Percentiles rank a stretch among this genome's conserved stretches.
Evolutionary conservation across 2,888 invertebrate genomes (phyloP).

Genomic region (Cataglyphis livida): DNA sequence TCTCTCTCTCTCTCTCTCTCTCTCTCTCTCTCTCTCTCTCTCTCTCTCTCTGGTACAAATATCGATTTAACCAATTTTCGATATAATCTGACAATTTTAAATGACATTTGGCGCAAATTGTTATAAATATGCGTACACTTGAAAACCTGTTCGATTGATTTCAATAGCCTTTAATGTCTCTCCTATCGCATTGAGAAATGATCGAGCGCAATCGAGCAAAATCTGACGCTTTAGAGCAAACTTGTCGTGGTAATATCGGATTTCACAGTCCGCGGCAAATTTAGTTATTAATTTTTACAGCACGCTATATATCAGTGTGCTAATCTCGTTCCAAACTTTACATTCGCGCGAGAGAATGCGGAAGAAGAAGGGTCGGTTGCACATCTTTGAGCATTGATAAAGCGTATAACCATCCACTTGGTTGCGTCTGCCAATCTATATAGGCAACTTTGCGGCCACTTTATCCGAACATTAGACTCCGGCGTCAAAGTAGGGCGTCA

Average conservation of each 20-base stretch:
- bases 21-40: too few species aligned
- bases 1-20: too few species aligned
- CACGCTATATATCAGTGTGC: conserved; percentile 35
- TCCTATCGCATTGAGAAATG: conserved; percentile 1
- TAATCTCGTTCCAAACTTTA: conserved; percentile 47
- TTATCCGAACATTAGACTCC: conserved; percentile 77
- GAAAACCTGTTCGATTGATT: background rate
- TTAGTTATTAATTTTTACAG: conserved; percentile 50
- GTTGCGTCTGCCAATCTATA: conserved; percentile 64
- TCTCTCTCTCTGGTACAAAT: background rate
- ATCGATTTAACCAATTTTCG: conserved; percentile 19
- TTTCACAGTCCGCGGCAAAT: conserved; percentile 31
- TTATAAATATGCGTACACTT: background rate
- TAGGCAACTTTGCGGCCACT: conserved; percentile 72
- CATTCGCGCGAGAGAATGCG: conserved; percentile 12
- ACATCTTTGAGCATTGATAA: conserved; percentile 68
- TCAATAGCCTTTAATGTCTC: conserved; percentile 1
- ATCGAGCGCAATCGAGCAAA: conserved; percentile 21
- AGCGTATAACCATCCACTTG: conserved; percentile 65
- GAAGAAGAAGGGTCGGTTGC: conserved; percentile 14
- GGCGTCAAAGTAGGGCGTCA: conserved; percentile 69
- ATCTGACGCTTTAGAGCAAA: conserved; percentile 27
- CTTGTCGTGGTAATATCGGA: conserved; percentile 18
- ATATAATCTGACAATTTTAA: background rate
- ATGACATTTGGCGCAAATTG: background rate